These are phyloP conservation scores for Cordilura impudica DNA, from an alignment of 2,888 invertebrate genomes.

Conservation along the genomic window DNA sequence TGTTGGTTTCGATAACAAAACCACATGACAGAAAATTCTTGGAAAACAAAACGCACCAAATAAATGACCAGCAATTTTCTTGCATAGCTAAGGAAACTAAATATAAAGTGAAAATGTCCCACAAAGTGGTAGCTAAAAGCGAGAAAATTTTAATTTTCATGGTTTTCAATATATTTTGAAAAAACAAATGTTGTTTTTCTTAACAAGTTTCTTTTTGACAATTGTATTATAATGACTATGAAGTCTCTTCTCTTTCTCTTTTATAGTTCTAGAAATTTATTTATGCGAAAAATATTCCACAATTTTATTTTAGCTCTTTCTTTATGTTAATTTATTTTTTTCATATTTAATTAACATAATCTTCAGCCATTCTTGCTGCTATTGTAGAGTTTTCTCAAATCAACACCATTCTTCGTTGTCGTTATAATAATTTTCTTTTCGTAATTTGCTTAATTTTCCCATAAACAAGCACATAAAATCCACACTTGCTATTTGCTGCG, in stretches of 20 bases:
- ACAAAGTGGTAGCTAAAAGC: conserved; percentile 39
- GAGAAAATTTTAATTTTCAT: conserved; percentile 62
- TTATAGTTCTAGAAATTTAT: not conserved
- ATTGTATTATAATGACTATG: not conserved
- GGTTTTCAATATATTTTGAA: conserved; percentile 33
- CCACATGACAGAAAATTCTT: conserved; percentile 57
- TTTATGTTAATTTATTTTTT: conserved; percentile 27
- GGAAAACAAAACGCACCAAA: conserved; percentile 49
- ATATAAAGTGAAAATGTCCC: conserved; percentile 4
- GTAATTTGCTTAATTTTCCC: conserved; percentile 72
- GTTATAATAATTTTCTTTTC: conserved; percentile 40
- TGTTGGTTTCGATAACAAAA: conserved; percentile 55
- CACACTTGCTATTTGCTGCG: conserved; percentile 69
- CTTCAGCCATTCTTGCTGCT: conserved; percentile 48
- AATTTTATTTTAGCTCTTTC: not conserved
- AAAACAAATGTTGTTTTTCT: too few relatives aligned
- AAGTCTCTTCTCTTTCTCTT: not conserved
- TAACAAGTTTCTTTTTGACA: not conserved
- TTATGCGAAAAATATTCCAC: not conserved
- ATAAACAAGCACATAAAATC: conserved; percentile 75
- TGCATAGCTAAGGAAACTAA: conserved; percentile 3
- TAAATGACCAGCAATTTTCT: conserved; percentile 18
- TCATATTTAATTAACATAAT: conserved; percentile 56
- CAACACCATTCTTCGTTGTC: conserved; percentile 65
- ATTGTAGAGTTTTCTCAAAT: conserved; percentile 59